phyloP scores from a whole-genome alignment of 2,113 vertebrate species.

The Mohoua ochrocephala region DNA sequence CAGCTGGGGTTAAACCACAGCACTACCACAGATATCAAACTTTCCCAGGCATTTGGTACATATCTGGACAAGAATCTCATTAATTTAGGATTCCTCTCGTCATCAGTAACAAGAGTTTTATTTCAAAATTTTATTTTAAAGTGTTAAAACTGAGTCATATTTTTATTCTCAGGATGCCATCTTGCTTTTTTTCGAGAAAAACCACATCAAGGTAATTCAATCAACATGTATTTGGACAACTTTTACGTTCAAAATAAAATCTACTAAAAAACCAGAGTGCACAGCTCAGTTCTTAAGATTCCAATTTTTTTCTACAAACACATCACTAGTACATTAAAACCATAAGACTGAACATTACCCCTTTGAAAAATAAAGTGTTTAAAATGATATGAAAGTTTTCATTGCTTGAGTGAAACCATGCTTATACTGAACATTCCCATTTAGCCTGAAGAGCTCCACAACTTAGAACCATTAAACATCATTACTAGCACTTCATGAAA shows the following conservation, averaged over 20 bases:
- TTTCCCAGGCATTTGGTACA: not conserved
- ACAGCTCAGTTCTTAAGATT: not conserved
- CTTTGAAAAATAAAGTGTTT: not conserved
- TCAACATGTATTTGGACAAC: not conserved
- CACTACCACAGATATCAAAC: not conserved
- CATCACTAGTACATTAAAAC: not conserved
- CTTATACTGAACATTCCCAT: not conserved
- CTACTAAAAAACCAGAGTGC: not conserved
- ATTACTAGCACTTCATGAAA: not conserved
- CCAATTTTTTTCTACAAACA: not conserved
- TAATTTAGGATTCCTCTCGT: not conserved
- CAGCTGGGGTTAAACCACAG: not conserved
- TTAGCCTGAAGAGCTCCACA: not conserved
- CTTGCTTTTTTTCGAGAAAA: not conserved
- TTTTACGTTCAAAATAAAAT: not conserved
- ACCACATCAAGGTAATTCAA: not conserved
- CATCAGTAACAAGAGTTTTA: not conserved
- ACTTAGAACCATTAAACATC: not conserved
- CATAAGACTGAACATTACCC: not conserved
- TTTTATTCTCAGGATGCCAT: not conserved
- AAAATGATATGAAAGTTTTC: not conserved
- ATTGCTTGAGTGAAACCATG: not conserved
- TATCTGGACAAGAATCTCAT: not conserved
- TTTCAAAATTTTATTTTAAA: not conserved
- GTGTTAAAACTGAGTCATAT: not conserved